Base-by-base conservation (phyloP, 2,888 invertebrate genomes). In the Drosophila cognata region DNA sequence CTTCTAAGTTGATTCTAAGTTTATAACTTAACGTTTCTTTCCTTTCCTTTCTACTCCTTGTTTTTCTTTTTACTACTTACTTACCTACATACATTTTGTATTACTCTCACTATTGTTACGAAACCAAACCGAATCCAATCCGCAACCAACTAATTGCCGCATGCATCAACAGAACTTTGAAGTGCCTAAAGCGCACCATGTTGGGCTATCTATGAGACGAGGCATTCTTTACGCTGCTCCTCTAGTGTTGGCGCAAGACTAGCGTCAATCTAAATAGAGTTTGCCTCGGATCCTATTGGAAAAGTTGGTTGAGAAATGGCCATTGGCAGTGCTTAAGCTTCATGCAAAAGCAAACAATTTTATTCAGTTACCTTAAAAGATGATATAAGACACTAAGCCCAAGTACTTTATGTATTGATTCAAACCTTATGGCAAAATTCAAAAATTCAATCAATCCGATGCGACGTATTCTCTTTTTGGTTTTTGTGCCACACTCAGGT, bases 1-100 rank as follows among this genome's bases (percentile, higher is more conserved):
- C 88, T 93, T 93, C 92, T 93, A 93, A 93, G 92, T 93, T 93
- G 88, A 78, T 79, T 84, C 79, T 92, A 87, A 92, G 91, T 92
- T 92, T 88, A 85, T 90, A 90, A 90, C 90, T 85, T 83, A 88
- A 79, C 73, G 75, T 78, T 90, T 90, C 81, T 88, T 85, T 87
- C 72, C 78, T 81, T 88, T 82, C 79, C 79, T 80, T 88, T 82
- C 90, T 78, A 84, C 74, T 74, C 78, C 84, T 74, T 85, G 77
- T 83, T 81, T 86, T 71, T 79, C 77, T 82, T 16, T 81, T 69
- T 71, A 56, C 64, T 56, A 70, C 65, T 58, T 67, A 67, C 51
- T 70, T 73, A 77, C 50, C 60, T 60, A 52, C 52, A 38, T 25
- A 55, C 18, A 35, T 35, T 28, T 13, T 73, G 59, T 63, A 68